Evolutionary conservation across 2,888 invertebrate genomes (phyloP).

Genomic region (Nomada ruficornis): DNA sequence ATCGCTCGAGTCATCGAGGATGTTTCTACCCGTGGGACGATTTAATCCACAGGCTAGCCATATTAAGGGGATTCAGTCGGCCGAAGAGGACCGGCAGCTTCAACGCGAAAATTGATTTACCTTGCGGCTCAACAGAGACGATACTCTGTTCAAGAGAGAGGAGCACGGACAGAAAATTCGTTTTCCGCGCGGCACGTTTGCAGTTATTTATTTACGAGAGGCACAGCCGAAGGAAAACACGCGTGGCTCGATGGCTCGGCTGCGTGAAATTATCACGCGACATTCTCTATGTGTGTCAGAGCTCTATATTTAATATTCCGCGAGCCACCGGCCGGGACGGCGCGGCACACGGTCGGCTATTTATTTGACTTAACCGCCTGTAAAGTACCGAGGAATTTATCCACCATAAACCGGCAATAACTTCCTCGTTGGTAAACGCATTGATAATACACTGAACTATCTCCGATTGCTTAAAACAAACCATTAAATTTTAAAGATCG

Average conservation of each 20-base stretch:
- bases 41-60: background rate
- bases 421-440: conserved; percentile 35
- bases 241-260: background rate
- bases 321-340: background rate
- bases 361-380: conserved; percentile 55
- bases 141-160: background rate
- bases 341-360: conserved; percentile 37
- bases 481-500: conserved; percentile 27
- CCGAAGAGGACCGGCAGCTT: background rate
- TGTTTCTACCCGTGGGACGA: conserved; percentile 41
- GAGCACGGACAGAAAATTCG: no score
- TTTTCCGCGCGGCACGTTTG: background rate
- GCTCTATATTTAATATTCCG: conserved; percentile 59
- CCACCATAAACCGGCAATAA: conserved; percentile 50
- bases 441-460: conserved; percentile 33
- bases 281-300: conserved; percentile 54
- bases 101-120: conserved; percentile 38
- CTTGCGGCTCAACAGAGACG: background rate
- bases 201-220: conserved; percentile 44
- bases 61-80: conserved; percentile 4
- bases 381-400: conserved; percentile 49
- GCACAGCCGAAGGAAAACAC: background rate
- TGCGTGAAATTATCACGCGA: conserved; percentile 41
- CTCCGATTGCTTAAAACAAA: conserved; percentile 40
- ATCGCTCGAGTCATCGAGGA: conserved; percentile 41